Conservation (phyloP, 2,113 vertebrate species). For the Parus major region DNA sequence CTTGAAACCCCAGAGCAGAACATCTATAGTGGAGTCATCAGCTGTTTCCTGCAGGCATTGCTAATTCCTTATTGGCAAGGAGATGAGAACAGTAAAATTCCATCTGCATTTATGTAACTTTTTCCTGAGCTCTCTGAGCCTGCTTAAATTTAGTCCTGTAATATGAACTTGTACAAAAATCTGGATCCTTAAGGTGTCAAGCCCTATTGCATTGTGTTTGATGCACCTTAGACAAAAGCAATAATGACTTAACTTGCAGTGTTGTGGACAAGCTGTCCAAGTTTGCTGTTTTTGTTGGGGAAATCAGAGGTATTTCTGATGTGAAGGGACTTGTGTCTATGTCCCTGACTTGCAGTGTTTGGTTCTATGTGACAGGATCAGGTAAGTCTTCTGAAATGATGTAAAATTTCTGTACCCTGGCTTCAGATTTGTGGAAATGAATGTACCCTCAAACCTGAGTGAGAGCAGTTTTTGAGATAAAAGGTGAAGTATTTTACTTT, state of each 20-base stretch:
- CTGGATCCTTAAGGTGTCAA: not conserved
- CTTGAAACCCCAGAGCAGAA: not conserved
- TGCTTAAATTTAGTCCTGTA: not conserved
- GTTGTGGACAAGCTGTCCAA: not conserved
- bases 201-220: not conserved
- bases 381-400: not conserved
- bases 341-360: not conserved
- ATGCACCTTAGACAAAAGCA: not conserved
- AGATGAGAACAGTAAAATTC: not conserved
- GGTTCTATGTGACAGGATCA: fast-evolving
- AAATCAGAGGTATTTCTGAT: not conserved
- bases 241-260: not conserved
- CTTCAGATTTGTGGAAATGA: not conserved
- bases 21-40: not conserved
- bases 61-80: not conserved
- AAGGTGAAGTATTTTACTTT: not conserved
- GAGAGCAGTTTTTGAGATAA: not conserved
- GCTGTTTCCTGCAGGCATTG: not conserved
- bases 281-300: not conserved
- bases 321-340: not conserved
- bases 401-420: not conserved
- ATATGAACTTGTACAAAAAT: not conserved
- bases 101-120: not conserved
- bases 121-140: not conserved
- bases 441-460: not conserved